These are phyloP conservation scores for Drosophila sturtevanti DNA, from an alignment of 1,140 invertebrate genomes.

Conservation along the genomic window DNA sequence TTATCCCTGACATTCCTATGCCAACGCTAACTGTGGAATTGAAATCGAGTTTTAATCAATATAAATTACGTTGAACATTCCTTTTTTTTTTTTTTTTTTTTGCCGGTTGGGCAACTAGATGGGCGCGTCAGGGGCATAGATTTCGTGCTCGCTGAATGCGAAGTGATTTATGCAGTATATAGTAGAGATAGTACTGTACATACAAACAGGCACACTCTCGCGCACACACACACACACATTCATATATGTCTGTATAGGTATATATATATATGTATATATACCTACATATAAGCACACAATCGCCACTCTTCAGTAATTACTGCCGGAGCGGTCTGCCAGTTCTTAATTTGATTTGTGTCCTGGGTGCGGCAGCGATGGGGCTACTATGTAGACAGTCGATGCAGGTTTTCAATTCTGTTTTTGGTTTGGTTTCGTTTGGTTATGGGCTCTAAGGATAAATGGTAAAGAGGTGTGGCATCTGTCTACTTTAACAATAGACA, in stretches of 20 bases:
- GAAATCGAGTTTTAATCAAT: conserved; percentile 61
- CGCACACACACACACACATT: not conserved
- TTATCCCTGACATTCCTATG: conserved; percentile 10
- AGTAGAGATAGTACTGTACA: conserved; percentile 14
- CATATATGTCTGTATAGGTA: not conserved
- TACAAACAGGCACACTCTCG: not conserved
- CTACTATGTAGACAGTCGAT: conserved; percentile 18
- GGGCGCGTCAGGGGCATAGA: conserved; percentile 59
- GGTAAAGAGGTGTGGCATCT: conserved; percentile 18
- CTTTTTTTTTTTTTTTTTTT: no score
- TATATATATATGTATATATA: not conserved
- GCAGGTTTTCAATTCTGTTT: conserved; percentile 39
- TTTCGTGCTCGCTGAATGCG: conserved; percentile 57
- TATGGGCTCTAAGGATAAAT: conserved; percentile 24
- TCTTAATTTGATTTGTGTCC: conserved; percentile 59
- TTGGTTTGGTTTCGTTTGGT: conserved; percentile 14
- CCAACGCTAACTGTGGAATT: conserved; percentile 38
- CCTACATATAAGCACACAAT: conserved; percentile 7
- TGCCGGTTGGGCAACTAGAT: conserved; percentile 17
- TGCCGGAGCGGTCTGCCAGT: conserved; percentile 41
- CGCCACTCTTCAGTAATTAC: conserved; percentile 51
- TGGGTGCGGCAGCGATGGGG: conserved; percentile 34
- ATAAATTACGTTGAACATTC: conserved; percentile 46
- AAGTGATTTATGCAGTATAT: conserved; percentile 59
- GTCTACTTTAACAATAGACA: conserved; percentile 37